phyloP scores from a whole-genome alignment of 1,140 invertebrate species.

The Micrasema minimum region DNA sequence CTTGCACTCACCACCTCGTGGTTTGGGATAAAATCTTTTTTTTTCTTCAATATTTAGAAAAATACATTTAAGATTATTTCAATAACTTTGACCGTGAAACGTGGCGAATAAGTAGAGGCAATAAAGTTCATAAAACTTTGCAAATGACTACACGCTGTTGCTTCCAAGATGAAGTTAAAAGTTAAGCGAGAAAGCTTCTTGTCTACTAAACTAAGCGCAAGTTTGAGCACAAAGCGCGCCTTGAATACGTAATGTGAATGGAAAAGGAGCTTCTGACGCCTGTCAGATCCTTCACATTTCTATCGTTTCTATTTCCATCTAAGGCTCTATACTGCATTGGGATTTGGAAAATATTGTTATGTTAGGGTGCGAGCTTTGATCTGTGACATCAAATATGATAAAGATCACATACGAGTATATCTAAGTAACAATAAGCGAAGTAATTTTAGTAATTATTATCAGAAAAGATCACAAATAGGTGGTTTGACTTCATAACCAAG shows the following conservation, averaged over 20 bases:
- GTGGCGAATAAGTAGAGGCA: conserved; percentile 27
- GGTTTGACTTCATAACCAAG: too few species aligned
- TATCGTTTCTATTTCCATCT: too few species aligned
- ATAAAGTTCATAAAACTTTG: conserved; percentile 52
- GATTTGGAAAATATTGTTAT: too few species aligned
- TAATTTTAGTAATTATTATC: too few species aligned
- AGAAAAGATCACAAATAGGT: too few species aligned
- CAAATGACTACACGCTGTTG: conserved; percentile 52
- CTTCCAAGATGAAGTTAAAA: conserved; percentile 51
- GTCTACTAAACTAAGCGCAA: conserved; percentile 49
- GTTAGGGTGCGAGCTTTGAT: too few species aligned
- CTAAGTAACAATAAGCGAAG: too few species aligned
- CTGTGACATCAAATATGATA: too few species aligned
- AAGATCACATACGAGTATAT: too few species aligned
- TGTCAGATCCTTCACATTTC: conserved; percentile 27
- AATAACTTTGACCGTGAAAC: not conserved
- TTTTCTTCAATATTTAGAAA: not conserved
- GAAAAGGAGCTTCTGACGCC: conserved; percentile 37
- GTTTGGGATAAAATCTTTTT: too few species aligned
- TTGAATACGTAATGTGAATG: conserved; percentile 50
- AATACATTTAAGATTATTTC: not conserved
- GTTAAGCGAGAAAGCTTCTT: conserved; percentile 50
- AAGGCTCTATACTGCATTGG: too few species aligned
- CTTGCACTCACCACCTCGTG: too few species aligned
- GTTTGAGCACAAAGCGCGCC: conserved; percentile 40